These are phyloP conservation scores for Orchesella flavescens DNA, from an alignment of 2,888 invertebrate species.

Conservation along the genomic window DNA sequence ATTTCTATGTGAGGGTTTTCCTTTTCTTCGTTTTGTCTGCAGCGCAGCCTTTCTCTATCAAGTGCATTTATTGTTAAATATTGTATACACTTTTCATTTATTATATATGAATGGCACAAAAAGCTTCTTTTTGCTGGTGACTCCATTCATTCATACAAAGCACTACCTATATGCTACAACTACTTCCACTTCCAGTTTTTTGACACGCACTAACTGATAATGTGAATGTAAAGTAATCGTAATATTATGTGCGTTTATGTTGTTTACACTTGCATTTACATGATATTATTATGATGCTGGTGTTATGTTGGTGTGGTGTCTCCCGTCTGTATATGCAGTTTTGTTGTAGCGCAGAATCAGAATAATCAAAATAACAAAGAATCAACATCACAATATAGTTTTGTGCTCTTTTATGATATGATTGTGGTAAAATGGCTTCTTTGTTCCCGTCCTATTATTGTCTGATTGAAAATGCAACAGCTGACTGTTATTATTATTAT, in stretches of 20 bases:
- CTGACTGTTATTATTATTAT: background rate
- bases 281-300: background rate
- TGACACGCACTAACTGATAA: background rate
- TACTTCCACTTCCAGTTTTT: background rate
- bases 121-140: background rate
- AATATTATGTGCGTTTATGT: background rate
- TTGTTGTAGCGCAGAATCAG: slow-evolving; percentile 19
- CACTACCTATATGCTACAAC: background rate
- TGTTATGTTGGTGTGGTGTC: background rate
- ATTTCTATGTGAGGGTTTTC: background rate
- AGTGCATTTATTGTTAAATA: slow-evolving; percentile 23
- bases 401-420: slow-evolving; percentile 20
- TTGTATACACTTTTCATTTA: slow-evolving; percentile 15
- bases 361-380: slow-evolving; percentile 30
- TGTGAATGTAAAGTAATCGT: background rate
- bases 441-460: slow-evolving; percentile 16
- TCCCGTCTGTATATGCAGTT: background rate
- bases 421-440: slow-evolving; percentile 16
- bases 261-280: background rate
- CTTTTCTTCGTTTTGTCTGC: slow-evolving; percentile 20
- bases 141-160: background rate
- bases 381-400: slow-evolving; percentile 15
- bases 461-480: slow-evolving; percentile 13
- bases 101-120: slow-evolving; percentile 16
- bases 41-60: background rate